Base-by-base conservation (phyloP, 2,888 invertebrate species). In the Ormyrus thymus region DNA sequence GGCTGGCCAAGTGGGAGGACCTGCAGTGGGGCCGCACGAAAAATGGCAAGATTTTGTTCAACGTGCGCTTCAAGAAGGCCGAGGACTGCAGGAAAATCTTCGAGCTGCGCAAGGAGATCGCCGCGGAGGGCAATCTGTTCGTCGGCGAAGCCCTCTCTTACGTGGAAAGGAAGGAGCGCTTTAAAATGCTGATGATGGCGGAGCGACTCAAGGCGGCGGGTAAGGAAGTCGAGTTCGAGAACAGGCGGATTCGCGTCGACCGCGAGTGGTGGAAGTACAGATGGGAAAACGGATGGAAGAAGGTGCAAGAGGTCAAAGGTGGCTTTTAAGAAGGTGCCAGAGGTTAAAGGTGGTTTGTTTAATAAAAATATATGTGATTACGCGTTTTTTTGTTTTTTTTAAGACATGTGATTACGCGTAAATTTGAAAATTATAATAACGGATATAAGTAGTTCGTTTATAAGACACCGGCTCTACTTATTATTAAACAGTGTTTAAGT, bases 211-310 rank as follows among this genome's bases (percentile, higher is more conserved):
- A 6, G 6, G 0, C 0, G 0, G 53, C 13, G 9, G 65, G 65
- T 5, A 61, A n/a, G 6, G 6, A 51, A 2, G 68, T 61, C 4
- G 46, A 53, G 15, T 75, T 75, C 1, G 75, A 68, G 1, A 68
- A 75, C 61, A 61, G n/a, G 53, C 68, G n/a, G 15, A 75, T 75
- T 4, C 29, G 75, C 68, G 75, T 75, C 0, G 68, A 75, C 15
- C 53, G 53, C 7, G 46, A 61, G 15, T 75, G 59, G 59, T 68
- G 75, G 75, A 68, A 11, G n/a, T 75, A 75, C 6, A 7, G 10
- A 9, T 75, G 15, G 46, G 29, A 7, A 5, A 29, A 68, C 0
- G 75, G 61, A 11, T 75, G 75, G 75, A 59, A 8, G 6, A 68
- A 65, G 4, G 29, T 29, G 29, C 4, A 3, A 29, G 4, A 29